Percentiles rank a stretch among this genome's conserved stretches.
Conservation (phyloP, 2,113 vertebrate species). For the Canis aureus region DNA sequence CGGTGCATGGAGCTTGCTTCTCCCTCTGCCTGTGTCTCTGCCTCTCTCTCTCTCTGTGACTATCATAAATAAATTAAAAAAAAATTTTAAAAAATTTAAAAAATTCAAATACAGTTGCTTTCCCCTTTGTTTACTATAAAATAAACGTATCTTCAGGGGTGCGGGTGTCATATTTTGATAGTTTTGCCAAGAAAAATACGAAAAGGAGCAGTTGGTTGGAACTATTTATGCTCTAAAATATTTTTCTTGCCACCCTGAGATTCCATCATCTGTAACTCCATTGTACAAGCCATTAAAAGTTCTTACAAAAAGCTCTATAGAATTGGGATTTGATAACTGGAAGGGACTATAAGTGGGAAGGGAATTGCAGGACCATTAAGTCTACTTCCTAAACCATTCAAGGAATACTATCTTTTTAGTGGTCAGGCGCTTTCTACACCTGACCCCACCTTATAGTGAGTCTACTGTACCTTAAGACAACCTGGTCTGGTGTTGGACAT, state of each 20-base stretch:
- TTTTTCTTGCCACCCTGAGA: slow-evolving; percentile 4
- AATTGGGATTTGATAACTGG: background rate
- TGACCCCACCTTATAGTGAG: background rate
- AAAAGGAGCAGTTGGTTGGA: background rate
- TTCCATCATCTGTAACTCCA: background rate
- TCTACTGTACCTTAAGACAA: background rate
- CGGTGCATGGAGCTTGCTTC: no score
- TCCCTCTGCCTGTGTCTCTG: no score
- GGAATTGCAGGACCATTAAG: background rate
- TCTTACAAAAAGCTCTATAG: background rate
- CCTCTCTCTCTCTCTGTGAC: no score
- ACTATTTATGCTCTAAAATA: background rate
- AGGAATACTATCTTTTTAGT: background rate
- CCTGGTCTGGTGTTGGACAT: background rate
- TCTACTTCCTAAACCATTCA: background rate
- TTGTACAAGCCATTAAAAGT: background rate
- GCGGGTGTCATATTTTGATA: background rate
- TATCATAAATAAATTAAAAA: no score
- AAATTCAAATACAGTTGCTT: slow-evolving; percentile 30
- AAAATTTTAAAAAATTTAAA: no score
- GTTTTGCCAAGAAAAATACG: background rate
- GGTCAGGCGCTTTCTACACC: background rate
- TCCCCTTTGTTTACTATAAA: slow-evolving; percentile 27
- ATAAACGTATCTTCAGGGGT: background rate
- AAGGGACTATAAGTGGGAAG: background rate